Evolutionary conservation across 2,797 vertebrate genomes (phyloP).

Genomic region (Loris lydekkerianus): DNA sequence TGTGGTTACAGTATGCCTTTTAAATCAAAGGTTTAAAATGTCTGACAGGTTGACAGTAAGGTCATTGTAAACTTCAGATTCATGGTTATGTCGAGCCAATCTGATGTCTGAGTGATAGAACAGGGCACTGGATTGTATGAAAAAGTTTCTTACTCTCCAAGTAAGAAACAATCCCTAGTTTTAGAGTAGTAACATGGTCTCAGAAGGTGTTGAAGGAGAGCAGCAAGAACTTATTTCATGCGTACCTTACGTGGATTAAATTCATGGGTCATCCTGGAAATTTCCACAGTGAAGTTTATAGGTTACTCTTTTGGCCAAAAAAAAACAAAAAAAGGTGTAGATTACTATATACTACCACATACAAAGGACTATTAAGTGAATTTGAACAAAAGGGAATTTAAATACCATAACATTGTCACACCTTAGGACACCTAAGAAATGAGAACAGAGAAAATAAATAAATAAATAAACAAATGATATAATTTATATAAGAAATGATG

Average conservation of each 20-base stretch:
- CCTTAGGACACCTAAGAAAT: neutral
- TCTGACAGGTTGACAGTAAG: constrained; percentile 55
- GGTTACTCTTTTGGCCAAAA: constrained; percentile 3
- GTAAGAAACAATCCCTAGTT: constrained; percentile 41
- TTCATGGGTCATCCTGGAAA: constrained; percentile 35
- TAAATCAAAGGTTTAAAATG: constrained; percentile 47
- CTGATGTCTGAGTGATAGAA: constrained; percentile 28
- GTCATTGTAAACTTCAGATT: constrained; percentile 66
- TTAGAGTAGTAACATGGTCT: constrained; percentile 47
- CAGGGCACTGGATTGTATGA: constrained; percentile 2
- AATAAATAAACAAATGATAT: neutral
- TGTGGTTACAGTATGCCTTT: constrained; percentile 12
- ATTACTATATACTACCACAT: neutral
- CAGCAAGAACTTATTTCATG: constrained; percentile 52
- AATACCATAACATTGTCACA: neutral
- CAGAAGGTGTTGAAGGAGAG: constrained; percentile 35
- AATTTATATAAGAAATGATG: neutral
- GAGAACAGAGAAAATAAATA: neutral
- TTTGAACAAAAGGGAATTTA: constrained; percentile 46
- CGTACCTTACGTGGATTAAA: constrained; percentile 51
- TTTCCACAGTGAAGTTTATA: constrained; percentile 51
- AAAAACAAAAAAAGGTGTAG: constrained; percentile 2
- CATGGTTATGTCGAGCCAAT: constrained; percentile 59
- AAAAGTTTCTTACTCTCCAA: constrained; percentile 60
- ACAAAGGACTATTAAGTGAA: constrained; percentile 51